Conservation (phyloP, 2,797 vertebrate species). For the Gadopsis marmoratus region DNA sequence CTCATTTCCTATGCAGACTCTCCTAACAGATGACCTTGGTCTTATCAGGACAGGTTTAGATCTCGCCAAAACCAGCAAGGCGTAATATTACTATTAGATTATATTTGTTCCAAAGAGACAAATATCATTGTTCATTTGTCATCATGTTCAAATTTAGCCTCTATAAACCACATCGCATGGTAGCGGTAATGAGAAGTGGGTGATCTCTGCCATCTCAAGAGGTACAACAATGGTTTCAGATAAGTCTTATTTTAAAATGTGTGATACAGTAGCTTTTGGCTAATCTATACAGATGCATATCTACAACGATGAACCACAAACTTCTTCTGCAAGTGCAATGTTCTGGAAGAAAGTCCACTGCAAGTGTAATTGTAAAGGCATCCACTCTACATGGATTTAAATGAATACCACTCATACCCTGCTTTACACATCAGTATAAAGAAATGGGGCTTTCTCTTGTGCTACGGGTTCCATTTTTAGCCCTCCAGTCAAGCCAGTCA, state of each 20-base stretch:
- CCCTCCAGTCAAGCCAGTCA: conserved; percentile 69
- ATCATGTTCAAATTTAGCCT: conserved; percentile 48
- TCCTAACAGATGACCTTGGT: conserved; percentile 84
- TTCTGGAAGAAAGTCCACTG: conserved; percentile 63
- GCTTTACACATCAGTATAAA: conserved; percentile 73
- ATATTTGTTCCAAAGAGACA: conserved; percentile 52
- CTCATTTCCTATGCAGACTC: conserved; percentile 79
- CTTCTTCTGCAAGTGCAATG: conserved; percentile 62
- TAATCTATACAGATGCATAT: conserved; percentile 81
- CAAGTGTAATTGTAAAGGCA: conserved; percentile 70
- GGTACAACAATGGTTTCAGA: conserved; percentile 64
- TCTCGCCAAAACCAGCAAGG: conserved; percentile 65
- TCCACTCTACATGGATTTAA: conserved; percentile 75
- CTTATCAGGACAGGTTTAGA: conserved; percentile 76
- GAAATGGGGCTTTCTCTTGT: conserved; percentile 53
- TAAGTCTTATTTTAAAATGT: conserved; percentile 73
- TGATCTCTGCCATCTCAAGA: conserved; percentile 72
- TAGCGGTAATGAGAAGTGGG: conserved; percentile 48
- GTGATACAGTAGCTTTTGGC: conserved; percentile 64
- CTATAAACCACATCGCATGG: conserved; percentile 19
- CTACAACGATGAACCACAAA: conserved; percentile 67
- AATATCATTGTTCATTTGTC: conserved; percentile 66
- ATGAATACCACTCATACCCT: conserved; percentile 66
- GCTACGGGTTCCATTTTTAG: conserved; percentile 77
- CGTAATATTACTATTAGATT: conserved; percentile 63